Conservation (phyloP, 2,797 vertebrate genomes). For the Fratercula arctica region DNA sequence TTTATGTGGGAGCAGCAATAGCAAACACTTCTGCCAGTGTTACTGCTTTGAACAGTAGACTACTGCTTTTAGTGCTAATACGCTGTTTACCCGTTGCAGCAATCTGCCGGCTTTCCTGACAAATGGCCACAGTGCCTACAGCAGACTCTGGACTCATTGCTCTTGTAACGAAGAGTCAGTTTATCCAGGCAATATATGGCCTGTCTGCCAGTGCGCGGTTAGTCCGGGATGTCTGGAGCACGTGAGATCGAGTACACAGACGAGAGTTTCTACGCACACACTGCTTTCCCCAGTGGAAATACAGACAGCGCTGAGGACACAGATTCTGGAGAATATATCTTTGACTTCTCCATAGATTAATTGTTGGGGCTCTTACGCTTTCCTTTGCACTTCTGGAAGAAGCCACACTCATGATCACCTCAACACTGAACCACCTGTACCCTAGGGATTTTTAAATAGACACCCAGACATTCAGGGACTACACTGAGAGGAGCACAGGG, state of each 20-base stretch:
- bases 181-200: not conserved
- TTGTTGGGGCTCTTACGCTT: not conserved
- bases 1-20: not conserved
- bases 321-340: not conserved
- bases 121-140: not conserved
- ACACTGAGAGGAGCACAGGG: not conserved
- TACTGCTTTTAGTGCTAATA: not conserved
- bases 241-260: rapidly evolving
- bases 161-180: not conserved
- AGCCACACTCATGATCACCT: not conserved
- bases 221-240: not conserved
- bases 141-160: not conserved
- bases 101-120: not conserved
- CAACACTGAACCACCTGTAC: not conserved
- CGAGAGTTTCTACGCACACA: rapidly evolving
- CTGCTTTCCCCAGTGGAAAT: not conserved
- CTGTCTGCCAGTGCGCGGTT: not conserved
- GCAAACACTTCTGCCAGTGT: not conserved
- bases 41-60: not conserved
- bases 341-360: not conserved
- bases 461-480: not conserved
- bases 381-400: not conserved
- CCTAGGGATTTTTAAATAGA: not conserved
- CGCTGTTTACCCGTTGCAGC: not conserved
- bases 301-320: rapidly evolving